These are phyloP conservation scores for Cyclopterus lumpus DNA, from an alignment of 2,797 vertebrate genomes.

Conservation along the genomic window DNA sequence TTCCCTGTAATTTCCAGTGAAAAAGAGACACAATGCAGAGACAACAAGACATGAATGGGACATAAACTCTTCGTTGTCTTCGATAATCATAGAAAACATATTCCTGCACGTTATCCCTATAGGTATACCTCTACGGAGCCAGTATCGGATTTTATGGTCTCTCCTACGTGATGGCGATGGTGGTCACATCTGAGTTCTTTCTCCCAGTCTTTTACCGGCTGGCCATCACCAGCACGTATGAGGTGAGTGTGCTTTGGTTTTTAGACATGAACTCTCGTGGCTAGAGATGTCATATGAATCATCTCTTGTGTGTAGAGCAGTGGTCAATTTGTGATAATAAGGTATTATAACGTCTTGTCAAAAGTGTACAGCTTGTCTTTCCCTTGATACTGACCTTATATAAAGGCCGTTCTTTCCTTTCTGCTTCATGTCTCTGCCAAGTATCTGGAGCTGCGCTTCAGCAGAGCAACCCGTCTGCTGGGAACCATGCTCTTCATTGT, in stretches of 20 bases:
- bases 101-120: not conserved
- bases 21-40: not conserved
- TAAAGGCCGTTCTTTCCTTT: slow-evolving; percentile 1
- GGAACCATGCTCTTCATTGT: slow-evolving; percentile 91
- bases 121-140: slow-evolving; percentile 90
- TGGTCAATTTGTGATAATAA: not conserved
- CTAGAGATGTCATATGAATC: not conserved
- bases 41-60: not conserved
- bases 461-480: slow-evolving; percentile 87
- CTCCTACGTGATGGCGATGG: slow-evolving; percentile 84
- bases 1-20: not conserved
- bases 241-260: slow-evolving; percentile 81
- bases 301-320: not conserved
- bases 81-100: not conserved
- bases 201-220: slow-evolving; percentile 94
- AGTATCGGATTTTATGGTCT: slow-evolving; percentile 83
- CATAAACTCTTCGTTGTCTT: not conserved
- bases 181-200: slow-evolving; percentile 91
- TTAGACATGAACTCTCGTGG: not conserved
- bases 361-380: not conserved
- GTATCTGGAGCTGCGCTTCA: slow-evolving; percentile 97
- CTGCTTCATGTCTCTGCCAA: slow-evolving; percentile 75
- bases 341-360: not conserved
- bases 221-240: slow-evolving; percentile 92
- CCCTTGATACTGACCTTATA: not conserved